These are phyloP conservation scores for Diachrysia chrysitis DNA, from an alignment of 2,888 invertebrate species.

Conservation along the genomic window DNA sequence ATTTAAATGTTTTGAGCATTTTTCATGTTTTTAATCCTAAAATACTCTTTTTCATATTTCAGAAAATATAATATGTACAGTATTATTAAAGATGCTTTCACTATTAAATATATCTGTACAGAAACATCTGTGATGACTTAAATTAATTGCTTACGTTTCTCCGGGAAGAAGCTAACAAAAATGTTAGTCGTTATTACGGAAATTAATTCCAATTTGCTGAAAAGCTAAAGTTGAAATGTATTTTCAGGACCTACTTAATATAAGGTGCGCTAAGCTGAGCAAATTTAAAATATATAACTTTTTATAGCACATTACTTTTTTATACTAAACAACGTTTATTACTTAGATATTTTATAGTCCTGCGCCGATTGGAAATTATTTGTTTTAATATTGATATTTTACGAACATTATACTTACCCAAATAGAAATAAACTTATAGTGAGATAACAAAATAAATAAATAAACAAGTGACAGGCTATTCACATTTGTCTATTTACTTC, in stretches of 20 bases:
- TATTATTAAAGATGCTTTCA: not conserved
- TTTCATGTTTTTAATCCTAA: not conserved
- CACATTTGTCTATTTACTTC: not conserved
- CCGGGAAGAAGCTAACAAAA: not conserved
- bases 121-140: not conserved
- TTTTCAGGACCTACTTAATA: slow-evolving; percentile 4
- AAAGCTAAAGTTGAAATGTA: not conserved
- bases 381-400: not conserved
- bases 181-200: not conserved
- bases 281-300: not conserved
- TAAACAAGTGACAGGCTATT: not conserved
- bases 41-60: not conserved
- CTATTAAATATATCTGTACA: not conserved
- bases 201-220: slow-evolving; percentile 1
- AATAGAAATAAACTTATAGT: not conserved
- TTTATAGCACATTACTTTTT: not conserved
- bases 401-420: not conserved
- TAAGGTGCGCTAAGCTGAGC: slow-evolving; percentile 1
- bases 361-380: not conserved
- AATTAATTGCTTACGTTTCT: not conserved
- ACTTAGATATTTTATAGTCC: too few species aligned
- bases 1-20: not conserved
- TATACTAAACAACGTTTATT: not conserved
- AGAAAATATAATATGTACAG: not conserved
- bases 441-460: not conserved